Conservation (phyloP, 2,797 vertebrate genomes). For the Anguilla megastoma region DNA sequence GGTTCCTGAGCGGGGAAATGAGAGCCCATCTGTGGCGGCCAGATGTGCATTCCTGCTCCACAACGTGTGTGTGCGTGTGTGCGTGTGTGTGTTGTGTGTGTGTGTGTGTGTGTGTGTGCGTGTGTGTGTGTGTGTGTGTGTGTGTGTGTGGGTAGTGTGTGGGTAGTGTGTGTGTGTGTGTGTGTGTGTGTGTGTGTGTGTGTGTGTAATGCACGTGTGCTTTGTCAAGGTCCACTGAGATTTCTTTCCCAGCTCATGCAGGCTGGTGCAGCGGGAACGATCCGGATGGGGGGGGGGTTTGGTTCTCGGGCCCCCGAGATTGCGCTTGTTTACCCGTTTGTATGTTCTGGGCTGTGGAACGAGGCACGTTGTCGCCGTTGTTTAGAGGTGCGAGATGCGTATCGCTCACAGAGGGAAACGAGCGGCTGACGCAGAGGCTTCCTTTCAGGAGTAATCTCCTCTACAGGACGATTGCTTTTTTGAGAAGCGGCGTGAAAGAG, state of each 20-base stretch:
- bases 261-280: not conserved
- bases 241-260: not conserved
- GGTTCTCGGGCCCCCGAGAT: not conserved
- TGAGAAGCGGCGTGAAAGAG: not conserved
- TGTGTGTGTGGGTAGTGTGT: no score
- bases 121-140: no score
- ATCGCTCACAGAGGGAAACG: not conserved
- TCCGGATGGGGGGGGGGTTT: not conserved
- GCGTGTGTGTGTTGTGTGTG: not conserved
- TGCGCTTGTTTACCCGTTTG: not conserved
- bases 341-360: no score
- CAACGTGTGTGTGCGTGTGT: no score
- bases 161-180: not conserved
- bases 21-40: conserved; percentile 26
- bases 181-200: not conserved
- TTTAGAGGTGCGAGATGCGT: not conserved
- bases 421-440: not conserved
- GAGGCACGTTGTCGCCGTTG: not conserved
- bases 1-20: conserved; percentile 24
- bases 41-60: conserved; percentile 16
- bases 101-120: not conserved
- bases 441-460: not conserved
- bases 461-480: not conserved
- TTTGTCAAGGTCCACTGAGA: conserved; percentile 23
- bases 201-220: conserved; percentile 6